These are phyloP conservation scores for Dermatophagoides farinae DNA, from an alignment of 1,140 invertebrate genomes.

Conservation along the genomic window DNA sequence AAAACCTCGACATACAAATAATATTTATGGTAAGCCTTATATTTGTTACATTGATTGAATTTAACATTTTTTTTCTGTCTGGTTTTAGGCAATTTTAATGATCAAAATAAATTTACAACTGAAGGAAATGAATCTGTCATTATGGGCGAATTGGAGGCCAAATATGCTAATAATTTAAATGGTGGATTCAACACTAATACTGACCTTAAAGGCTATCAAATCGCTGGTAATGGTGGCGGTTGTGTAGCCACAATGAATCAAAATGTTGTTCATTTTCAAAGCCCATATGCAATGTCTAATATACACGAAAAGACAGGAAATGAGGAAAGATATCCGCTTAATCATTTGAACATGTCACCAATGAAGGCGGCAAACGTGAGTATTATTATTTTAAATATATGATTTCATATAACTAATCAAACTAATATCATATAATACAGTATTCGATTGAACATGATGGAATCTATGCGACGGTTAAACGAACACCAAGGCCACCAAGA, in stretches of 20 bases:
- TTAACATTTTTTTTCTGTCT: background rate
- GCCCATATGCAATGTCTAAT: conserved; percentile 15
- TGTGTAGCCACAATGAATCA: background rate
- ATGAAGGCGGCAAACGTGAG: conserved; percentile 1
- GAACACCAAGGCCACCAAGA: background rate
- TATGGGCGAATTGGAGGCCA: background rate
- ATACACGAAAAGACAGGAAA: background rate
- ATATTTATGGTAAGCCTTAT: conserved; percentile 3
- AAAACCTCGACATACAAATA: conserved; percentile 5
- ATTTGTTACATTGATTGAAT: too few species aligned
- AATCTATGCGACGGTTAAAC: conserved; percentile 11
- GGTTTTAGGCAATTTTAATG: conserved; percentile 1
- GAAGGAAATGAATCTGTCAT: conserved; percentile 1
- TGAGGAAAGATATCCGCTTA: conserved; percentile 2
- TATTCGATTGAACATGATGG: conserved; percentile 5
- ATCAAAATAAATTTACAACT: background rate
- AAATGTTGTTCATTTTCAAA: conserved; percentile 10
- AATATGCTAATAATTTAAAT: background rate
- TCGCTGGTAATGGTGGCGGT: background rate
- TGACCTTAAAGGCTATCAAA: background rate
- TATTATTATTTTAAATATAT: background rate
- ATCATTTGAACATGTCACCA: background rate
- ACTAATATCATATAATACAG: background rate
- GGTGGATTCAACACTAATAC: background rate
- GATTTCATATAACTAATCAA: background rate